A percentile compares a stretch with the other conserved stretches of the same genome.
phyloP scores from a whole-genome alignment of 1,140 invertebrate genomes.

The Drosophila sulfurigaster region DNA sequence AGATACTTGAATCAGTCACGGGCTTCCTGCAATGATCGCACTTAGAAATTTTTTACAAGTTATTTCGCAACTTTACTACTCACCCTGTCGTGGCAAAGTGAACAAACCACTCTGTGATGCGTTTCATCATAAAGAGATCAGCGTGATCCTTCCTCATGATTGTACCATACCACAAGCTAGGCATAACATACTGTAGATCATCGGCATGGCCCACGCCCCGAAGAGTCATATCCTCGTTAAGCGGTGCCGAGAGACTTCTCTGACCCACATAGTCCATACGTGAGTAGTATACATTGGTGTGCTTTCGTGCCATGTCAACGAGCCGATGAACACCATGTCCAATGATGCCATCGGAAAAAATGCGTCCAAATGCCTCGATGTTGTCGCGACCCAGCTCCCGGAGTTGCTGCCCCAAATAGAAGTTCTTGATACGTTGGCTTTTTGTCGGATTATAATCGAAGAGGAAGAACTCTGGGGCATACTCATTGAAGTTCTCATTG shows the following conservation, averaged over 20 bases:
- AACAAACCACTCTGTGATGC: constrained; percentile 55
- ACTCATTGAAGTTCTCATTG: constrained; percentile 55
- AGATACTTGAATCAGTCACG: constrained; percentile 5
- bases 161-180: constrained; percentile 85
- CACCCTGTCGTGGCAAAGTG: constrained; percentile 67
- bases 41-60: not conserved
- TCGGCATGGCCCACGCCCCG: constrained; percentile 87
- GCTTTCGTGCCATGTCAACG: constrained; percentile 84
- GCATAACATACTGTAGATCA: constrained; percentile 88
- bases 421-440: constrained; percentile 41
- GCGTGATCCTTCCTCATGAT: constrained; percentile 13
- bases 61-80: not conserved
- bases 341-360: constrained; percentile 85
- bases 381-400: constrained; percentile 34
- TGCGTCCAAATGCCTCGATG: constrained; percentile 54
- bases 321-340: constrained; percentile 85
- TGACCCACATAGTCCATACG: constrained; percentile 83
- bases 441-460: constrained; percentile 61
- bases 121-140: constrained; percentile 76
- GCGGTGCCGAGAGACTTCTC: constrained; percentile 30
- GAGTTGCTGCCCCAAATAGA: constrained; percentile 50
- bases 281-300: constrained; percentile 86
- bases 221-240: constrained; percentile 7
- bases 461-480: constrained; percentile 72
- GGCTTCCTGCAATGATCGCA: constrained; percentile 23